These are phyloP conservation scores for Drosophila serrata DNA, from an alignment of 1,140 invertebrate genomes.

Conservation along the genomic window DNA sequence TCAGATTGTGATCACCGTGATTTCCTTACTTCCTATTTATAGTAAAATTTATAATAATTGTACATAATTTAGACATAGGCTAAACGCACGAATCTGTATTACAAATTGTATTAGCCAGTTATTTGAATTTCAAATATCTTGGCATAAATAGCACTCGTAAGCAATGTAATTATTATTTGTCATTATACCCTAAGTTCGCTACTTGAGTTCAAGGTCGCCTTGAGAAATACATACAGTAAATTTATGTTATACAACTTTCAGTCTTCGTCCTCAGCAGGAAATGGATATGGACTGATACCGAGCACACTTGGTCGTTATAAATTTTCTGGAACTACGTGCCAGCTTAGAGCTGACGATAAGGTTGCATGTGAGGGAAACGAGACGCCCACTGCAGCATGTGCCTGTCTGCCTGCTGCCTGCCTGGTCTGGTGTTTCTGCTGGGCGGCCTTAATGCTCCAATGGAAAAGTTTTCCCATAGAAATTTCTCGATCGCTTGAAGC, in stretches of 20 bases:
- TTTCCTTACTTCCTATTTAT: slow-evolving; percentile 39
- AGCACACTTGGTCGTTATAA: slow-evolving; percentile 13
- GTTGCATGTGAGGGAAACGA: slow-evolving; percentile 56
- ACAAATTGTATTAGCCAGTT: slow-evolving; percentile 4
- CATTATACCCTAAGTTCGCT: slow-evolving; percentile 19
- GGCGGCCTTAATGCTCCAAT: slow-evolving; percentile 1
- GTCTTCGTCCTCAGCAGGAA: slow-evolving; percentile 30
- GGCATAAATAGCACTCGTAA: slow-evolving; percentile 10
- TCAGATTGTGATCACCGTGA: slow-evolving; percentile 65
- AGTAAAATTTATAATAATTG: slow-evolving; percentile 55
- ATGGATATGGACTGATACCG: slow-evolving; percentile 34
- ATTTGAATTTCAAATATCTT: slow-evolving; percentile 9
- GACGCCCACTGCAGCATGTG: slow-evolving; percentile 59
- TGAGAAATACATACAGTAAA: slow-evolving; percentile 33
- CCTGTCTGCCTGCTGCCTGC: slow-evolving; percentile 5
- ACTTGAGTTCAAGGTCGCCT: slow-evolving; percentile 39
- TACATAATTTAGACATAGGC: slow-evolving; percentile 55
- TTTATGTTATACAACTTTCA: slow-evolving; percentile 29
- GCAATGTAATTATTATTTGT: slow-evolving; percentile 15
- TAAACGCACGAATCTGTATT: slow-evolving; percentile 3
- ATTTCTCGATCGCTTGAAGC: slow-evolving; percentile 29
- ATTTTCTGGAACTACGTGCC: slow-evolving; percentile 11
- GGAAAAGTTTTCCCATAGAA: slow-evolving; percentile 27
- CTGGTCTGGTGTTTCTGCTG: slow-evolving; percentile 23
- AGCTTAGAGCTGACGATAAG: slow-evolving; percentile 29